Evolutionary conservation across 2,888 invertebrate genomes (phyloP), one percentile per base, ranked within the genome.

Genomic region (Choristoneura rosaceana): DNA sequence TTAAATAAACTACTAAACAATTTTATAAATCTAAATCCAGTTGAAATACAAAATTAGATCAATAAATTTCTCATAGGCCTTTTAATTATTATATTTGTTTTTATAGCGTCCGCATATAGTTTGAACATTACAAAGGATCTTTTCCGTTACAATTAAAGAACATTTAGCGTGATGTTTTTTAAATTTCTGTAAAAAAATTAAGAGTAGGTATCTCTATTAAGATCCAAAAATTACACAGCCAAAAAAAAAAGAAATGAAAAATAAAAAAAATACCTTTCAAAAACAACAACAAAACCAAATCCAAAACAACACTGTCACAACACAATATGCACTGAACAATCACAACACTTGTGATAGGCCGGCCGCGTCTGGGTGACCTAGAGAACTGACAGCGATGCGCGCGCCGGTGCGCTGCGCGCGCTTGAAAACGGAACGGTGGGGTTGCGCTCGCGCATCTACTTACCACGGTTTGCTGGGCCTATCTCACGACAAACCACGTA

Each of bases 321-420:
- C 59, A n/a, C 34, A 33, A 34, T 34, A 59, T 59, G 33, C 55
- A 41, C 34, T 64, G 59, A 59, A 58, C 60, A 65, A 41, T 17
- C 66, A 61, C 67, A 45, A 45, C 60, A 60, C 67, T 43, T 67
- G 15, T 47, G 34, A 59, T 34, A 14, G 59, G 59, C 64, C 84
- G 79, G 69, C 69, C 78, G 77, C 76, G 78, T 78, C 78, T 85
- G 79, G 79, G 81, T 89, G 90, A 88, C 90, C 90, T 87, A 88
- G 78, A 90, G 86, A 83, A 86, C 86, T 84, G 87, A 88, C 86
- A 87, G 87, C 87, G 79, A 76, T 76, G 87, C 87, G 86, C 86
- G 75, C 84, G 87, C 85, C 78, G 74, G 75, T 75, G 81, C 84
- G 81, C 77, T 76, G 78, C 80, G 80, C 81, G 83, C 84, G 85